Evolutionary conservation across 2,888 invertebrate species (phyloP), one percentile per base, ranked within the genome.

Genomic region (Rotaria magnacalcarata): DNA sequence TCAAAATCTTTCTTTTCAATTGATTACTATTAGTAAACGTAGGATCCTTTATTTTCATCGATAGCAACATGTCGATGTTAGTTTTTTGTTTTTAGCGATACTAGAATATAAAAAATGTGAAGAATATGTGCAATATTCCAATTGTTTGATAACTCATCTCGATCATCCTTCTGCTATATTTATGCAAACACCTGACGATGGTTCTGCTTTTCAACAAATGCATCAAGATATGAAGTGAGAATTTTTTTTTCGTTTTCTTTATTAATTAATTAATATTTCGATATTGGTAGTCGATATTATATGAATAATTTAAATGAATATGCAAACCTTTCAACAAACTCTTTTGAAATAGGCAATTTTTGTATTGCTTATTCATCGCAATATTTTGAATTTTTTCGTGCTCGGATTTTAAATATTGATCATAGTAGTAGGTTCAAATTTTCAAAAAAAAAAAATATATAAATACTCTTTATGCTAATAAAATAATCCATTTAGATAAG

Each of bases 381-480:
- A 80, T 24, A 80, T 80, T 47, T 47, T 34, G 80, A 80, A 80
- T 80, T 80, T 80, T 80, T 47, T 80, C 80, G 80, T n/a, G 80
- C 80, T 41, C 43, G 80, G n/a, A 47, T 80, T 24, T 10, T 80
- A n/a, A 80, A 21, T 80, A 47, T 80, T 47, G 80, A 80, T 67
- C 67, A 67, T 8, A 47, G 0, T 10, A 80, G 80, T 80, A 80
- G 2, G 27, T 60, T 11, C 2, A 27, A 27, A 10, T 47, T 10
- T 47, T 8, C 11, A 27, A 34, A 34, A 16, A 16, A n/a, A 19
- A 24, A 47, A n/a, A 43, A 14, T 8, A 27, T 27, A 27, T 19
- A 11, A 21, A 34, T 6, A 67, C 16, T 14, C 10, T 67, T 27
- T 19, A 16, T 47, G 1, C 4, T 24, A 47, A n/a, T 47, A 24